Evolutionary conservation across 2,888 invertebrate species (phyloP), one percentile per base, ranked within the genome.

Genomic region (Pristionchus fissidentatus): DNA sequence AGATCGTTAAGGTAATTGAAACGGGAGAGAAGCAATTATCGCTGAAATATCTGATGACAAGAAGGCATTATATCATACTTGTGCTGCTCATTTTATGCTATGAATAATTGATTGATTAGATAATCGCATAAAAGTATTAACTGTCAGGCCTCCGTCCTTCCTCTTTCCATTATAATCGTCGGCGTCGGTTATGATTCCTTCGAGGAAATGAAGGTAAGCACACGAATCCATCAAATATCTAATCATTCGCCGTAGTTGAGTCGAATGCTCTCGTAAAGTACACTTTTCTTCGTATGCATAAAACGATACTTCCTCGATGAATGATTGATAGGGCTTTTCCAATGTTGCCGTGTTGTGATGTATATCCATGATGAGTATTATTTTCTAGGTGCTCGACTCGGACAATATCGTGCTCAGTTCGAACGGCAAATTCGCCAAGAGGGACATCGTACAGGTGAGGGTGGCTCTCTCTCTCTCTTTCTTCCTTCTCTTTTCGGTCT

Each of bases 361-460:
- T 15, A 10, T 15, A 49, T 15, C 60, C n/a, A n/a, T 8, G 13
- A n/a, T n/a, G n/a, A n/a, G n/a, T n/a, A n/a, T n/a, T n/a, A 4
- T 57, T 41, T 32, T 26, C 35, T 46, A 81, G 80, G 80, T 81
- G 7, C 90, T 94, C 78, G 94, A 94, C 91, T 94, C 94, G 35
- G 94, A 94, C 90, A 93, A 93, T 80, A 92, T 92, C 10, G 88
- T 92, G 35, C 86, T 93, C 70, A 90, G 91, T n/a, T 92, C 92
- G 7, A 91, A 93, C 81, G 94, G 94, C 2, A 89, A 92, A 75
- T 89, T 90, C 85, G 94, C 94, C 57, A 93, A 93, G 60, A 90
- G 94, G 84, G 94, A 94, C 90, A 94, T 94, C 86, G 94, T 94
- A 3, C 94, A 94, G 92, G 86, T 84, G n/a, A 57, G 73, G 15